phyloP scores from a whole-genome alignment of 1,140 invertebrate genomes.

The Microplitis mediator region DNA sequence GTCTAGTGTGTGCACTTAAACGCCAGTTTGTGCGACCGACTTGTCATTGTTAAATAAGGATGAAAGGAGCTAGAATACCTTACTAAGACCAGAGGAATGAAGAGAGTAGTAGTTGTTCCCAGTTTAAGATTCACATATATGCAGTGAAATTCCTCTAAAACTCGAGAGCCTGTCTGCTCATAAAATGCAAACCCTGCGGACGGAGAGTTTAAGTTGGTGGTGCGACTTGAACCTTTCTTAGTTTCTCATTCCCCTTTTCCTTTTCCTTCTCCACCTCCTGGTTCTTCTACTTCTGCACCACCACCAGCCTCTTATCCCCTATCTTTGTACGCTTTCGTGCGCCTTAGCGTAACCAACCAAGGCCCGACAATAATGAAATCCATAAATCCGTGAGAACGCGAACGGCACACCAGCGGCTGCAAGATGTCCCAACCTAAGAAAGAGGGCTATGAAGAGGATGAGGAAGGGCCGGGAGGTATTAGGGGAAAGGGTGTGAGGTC shows the following conservation, averaged over 20 bases:
- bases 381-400: conserved; percentile 44
- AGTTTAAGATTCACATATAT: conserved; percentile 11
- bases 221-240: conserved; percentile 13
- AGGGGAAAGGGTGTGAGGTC: background rate
- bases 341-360: conserved; percentile 33
- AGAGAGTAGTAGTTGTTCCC: background rate
- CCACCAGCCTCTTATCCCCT: background rate
- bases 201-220: conserved; percentile 30
- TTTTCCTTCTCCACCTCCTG: conserved; percentile 13
- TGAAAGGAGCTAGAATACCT: background rate
- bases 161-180: conserved; percentile 14
- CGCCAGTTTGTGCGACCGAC: background rate
- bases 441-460: background rate
- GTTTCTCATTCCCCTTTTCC: conserved; percentile 3
- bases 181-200: conserved; percentile 32
- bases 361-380: conserved; percentile 44
- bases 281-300: background rate
- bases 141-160: conserved; percentile 22
- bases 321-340: conserved; percentile 20
- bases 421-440: conserved; percentile 11
- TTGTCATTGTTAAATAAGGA: background rate
- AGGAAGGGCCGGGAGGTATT: background rate
- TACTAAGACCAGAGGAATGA: background rate
- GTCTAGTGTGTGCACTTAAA: background rate
- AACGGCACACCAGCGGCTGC: conserved; percentile 26